Percentiles rank a stretch among this genome's conserved stretches.
These are phyloP conservation scores for Aricia agestis DNA, from an alignment of 1,140 invertebrate genomes.

Conservation along the genomic window DNA sequence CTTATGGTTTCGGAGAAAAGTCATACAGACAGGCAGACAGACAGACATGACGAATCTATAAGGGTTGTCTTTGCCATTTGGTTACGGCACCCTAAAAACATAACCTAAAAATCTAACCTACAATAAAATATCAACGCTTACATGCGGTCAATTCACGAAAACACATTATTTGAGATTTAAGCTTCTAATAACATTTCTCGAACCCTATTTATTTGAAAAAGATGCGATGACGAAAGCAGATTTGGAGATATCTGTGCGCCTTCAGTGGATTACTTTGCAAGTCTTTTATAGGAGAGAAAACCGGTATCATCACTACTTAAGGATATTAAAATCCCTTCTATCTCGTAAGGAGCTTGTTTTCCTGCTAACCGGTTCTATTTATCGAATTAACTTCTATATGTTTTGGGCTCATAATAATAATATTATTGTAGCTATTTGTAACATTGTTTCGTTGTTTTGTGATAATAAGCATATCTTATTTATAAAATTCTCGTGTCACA, in stretches of 20 bases:
- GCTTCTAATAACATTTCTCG: conserved; percentile 44
- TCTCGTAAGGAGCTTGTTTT: conserved; percentile 73
- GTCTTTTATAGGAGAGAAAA: conserved; percentile 67
- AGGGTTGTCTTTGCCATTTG: too few species aligned
- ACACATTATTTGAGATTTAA: not conserved
- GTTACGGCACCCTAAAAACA: too few species aligned
- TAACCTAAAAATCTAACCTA: too few species aligned
- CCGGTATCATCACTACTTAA: conserved; percentile 75
- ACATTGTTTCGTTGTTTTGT: not conserved
- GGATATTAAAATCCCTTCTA: conserved; percentile 74
- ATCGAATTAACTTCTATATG: conserved; percentile 54
- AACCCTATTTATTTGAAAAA: conserved; percentile 71
- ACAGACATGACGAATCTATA: too few species aligned
- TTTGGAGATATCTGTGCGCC: conserved; percentile 64
- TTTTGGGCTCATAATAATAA: conserved; percentile 7
- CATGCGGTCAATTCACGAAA: not conserved
- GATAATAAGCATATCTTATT: too few species aligned
- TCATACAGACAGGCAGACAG: too few species aligned
- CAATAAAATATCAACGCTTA: not conserved
- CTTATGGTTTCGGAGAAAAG: too few species aligned
- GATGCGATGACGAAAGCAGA: conserved; percentile 70
- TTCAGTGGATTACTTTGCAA: conserved; percentile 73
- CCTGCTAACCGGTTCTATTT: conserved; percentile 55
- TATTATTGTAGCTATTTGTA: not conserved
- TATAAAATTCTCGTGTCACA: too few species aligned